phyloP scores from a whole-genome alignment of 2,113 vertebrate genomes.

The Daboia siamensis region DNA sequence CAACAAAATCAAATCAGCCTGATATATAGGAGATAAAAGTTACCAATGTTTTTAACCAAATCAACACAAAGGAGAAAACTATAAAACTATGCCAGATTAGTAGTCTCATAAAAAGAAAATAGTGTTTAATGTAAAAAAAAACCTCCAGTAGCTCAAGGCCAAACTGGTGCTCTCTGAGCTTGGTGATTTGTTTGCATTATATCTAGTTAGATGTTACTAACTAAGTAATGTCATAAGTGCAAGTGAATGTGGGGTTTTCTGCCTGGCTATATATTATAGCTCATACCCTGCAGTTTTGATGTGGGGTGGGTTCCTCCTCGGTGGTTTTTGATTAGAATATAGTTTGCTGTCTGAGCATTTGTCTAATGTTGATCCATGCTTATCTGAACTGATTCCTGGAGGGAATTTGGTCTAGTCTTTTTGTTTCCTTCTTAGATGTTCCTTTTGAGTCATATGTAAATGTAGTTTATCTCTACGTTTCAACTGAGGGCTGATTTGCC shows the following conservation, averaged over 20 bases:
- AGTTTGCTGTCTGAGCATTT: neutral
- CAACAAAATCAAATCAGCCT: neutral
- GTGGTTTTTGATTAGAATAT: neutral
- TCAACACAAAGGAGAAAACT: conserved; percentile 11
- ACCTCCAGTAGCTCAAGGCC: neutral
- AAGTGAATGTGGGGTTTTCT: neutral
- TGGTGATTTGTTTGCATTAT: neutral
- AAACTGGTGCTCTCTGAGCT: neutral
- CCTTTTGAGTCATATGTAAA: neutral
- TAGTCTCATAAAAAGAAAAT: conserved; percentile 4
- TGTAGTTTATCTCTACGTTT: neutral
- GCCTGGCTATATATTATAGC: no score
- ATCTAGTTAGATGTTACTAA: neutral
- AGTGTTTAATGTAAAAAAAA: neutral
- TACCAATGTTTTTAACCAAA: conserved; percentile 17
- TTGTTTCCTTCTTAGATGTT: neutral
- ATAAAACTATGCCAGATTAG: neutral
- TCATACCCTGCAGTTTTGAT: neutral
- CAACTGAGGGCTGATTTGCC: neutral
- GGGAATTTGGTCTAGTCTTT: neutral
- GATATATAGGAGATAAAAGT: neutral
- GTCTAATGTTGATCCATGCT: neutral
- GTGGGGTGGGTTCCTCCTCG: neutral
- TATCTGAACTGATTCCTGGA: neutral
- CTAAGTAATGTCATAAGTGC: neutral